A percentile compares a stretch with the other conserved stretches of the same genome.
Conservation (phyloP, 2,888 invertebrate genomes). For the Eristalis tenax region DNA sequence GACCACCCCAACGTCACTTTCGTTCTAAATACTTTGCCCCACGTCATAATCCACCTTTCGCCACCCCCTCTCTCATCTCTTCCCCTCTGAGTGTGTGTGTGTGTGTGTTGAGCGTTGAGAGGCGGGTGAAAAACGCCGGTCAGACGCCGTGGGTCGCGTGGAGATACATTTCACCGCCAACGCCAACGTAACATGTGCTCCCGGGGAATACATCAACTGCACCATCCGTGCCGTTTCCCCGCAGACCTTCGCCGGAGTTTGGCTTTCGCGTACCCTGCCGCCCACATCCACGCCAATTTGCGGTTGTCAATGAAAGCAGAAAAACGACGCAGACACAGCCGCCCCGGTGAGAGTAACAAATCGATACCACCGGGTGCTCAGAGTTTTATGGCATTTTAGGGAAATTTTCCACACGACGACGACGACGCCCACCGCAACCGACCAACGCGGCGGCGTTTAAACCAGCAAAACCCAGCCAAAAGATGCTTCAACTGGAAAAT, state of each 20-base stretch:
- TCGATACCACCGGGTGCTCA: conserved; percentile 36
- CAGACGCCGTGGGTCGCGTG: not conserved
- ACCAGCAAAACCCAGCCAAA: not conserved
- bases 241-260: not conserved
- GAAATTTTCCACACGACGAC: not conserved
- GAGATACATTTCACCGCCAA: not conserved
- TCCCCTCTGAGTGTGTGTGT: not conserved
- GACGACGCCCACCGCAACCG: not conserved
- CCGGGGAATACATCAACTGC: conserved; percentile 2
- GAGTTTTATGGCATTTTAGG: conserved; percentile 30
- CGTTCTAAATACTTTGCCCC: conserved; percentile 51
- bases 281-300: conserved; percentile 5
- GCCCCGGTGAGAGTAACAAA: conserved; percentile 1
- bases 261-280: not conserved
- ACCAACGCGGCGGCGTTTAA: not conserved
- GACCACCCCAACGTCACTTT: conserved; percentile 25
- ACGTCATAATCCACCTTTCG: conserved; percentile 23
- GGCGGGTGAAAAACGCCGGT: too few species aligned
- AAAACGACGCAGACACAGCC: not conserved
- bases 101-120: not conserved
- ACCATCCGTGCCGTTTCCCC: not conserved
- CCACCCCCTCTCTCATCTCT: too few species aligned
- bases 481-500: too few species aligned
- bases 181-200: not conserved
- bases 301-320: conserved; percentile 16